phyloP scores from a whole-genome alignment of 2,113 vertebrate genomes.

The Centrocercus urophasianus region DNA sequence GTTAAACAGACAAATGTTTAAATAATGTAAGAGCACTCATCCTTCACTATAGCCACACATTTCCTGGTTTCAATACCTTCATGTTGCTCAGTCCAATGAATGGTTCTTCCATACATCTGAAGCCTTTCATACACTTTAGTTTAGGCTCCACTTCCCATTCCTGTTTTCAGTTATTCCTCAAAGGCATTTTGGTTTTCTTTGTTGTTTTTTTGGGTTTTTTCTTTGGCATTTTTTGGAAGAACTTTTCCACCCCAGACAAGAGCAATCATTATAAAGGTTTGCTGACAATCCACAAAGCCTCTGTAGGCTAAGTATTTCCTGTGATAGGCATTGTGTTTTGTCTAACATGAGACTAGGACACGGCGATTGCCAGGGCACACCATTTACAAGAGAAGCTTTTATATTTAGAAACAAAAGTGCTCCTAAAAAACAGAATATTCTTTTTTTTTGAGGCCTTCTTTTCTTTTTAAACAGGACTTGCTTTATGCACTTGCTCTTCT shows the following conservation, averaged over 20 bases:
- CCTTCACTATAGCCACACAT: neutral
- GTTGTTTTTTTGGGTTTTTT: too few species aligned
- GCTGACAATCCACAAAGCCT: neutral
- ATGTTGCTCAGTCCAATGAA: neutral
- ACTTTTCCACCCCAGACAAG: neutral
- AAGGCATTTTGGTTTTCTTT: neutral
- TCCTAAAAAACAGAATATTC: neutral
- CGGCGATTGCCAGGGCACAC: neutral
- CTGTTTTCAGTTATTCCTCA: constrained; percentile 19
- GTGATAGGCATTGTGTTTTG: neutral
- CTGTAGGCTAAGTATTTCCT: neutral
- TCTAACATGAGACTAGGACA: neutral
- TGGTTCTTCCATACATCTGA: neutral
- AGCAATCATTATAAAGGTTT: neutral
- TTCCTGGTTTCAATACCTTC: neutral
- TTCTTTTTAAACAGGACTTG: neutral
- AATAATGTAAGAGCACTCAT: neutral
- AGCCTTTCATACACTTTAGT: neutral
- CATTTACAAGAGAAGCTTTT: neutral
- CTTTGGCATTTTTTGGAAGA: neutral
- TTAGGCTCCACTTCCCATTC: neutral
- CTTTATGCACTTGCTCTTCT: neutral
- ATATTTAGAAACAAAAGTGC: neutral
- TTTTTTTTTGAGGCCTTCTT: neutral
- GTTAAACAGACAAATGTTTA: neutral